These are phyloP conservation scores for Marmota flaviventris DNA, from an alignment of 2,113 vertebrate species.

Conservation along the genomic window DNA sequence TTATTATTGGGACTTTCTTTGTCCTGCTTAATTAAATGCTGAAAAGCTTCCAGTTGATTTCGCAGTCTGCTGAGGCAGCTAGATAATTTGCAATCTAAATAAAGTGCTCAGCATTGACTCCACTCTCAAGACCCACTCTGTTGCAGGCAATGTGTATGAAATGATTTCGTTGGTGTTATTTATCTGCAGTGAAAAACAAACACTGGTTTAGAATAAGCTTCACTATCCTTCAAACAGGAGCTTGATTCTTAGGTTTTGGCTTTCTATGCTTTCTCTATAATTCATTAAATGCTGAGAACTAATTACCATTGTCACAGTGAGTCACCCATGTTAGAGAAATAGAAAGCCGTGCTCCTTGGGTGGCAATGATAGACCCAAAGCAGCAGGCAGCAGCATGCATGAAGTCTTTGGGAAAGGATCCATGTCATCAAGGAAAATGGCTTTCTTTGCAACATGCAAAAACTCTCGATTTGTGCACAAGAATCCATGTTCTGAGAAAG, in stretches of 20 bases:
- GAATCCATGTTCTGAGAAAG: neutral
- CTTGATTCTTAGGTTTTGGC: slow-evolving; percentile 56
- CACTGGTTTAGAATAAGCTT: neutral
- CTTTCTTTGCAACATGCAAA: neutral
- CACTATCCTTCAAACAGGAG: slow-evolving; percentile 18
- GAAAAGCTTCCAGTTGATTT: slow-evolving; percentile 84
- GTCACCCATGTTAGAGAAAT: neutral
- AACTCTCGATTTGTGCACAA: neutral
- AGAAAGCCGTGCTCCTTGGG: neutral
- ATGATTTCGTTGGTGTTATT: slow-evolving; percentile 50
- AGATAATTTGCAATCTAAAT: slow-evolving; percentile 86
- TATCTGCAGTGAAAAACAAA: slow-evolving; percentile 55
- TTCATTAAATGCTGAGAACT: slow-evolving; percentile 65
- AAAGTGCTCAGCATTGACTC: slow-evolving; percentile 81
- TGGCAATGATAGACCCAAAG: neutral
- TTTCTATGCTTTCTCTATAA: slow-evolving; percentile 60
- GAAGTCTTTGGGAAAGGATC: neutral
- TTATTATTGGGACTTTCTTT: slow-evolving; percentile 80
- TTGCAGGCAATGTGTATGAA: slow-evolving; percentile 69
- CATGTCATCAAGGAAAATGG: neutral
- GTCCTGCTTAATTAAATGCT: slow-evolving; percentile 82
- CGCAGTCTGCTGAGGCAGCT: slow-evolving; percentile 82
- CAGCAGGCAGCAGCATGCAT: neutral
- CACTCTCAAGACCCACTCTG: slow-evolving; percentile 77
- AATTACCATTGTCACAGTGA: slow-evolving; percentile 60